Evolutionary conservation across 1,140 invertebrate species (phyloP).

Genomic region (Trialeurodes vaporariorum): DNA sequence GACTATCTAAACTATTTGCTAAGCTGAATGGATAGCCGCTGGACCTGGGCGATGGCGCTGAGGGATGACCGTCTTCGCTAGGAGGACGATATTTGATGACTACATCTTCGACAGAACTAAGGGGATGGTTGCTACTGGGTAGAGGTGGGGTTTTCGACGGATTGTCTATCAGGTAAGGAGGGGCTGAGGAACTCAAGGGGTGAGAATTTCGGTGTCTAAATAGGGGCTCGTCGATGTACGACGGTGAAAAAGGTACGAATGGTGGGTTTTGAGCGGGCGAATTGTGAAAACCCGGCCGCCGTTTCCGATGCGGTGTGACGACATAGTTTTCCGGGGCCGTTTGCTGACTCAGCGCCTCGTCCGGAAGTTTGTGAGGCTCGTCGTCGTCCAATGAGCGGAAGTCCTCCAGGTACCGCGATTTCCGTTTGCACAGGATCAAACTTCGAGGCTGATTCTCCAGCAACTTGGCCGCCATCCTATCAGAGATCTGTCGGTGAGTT

Average conservation of each 20-base stretch:
- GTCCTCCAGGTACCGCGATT: not conserved
- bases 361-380: constrained; percentile 33
- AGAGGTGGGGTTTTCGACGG: constrained; percentile 41
- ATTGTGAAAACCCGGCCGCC: constrained; percentile 71
- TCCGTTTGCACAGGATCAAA: not conserved
- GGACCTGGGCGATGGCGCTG: constrained; percentile 35
- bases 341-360: constrained; percentile 37
- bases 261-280: constrained; percentile 71
- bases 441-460: not conserved
- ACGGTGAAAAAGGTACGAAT: constrained; percentile 63
- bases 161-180: constrained; percentile 48
- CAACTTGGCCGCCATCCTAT: not conserved
- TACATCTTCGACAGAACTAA: constrained; percentile 18
- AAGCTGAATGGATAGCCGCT: constrained; percentile 25
- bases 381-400: constrained; percentile 15
- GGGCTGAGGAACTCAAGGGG: constrained; percentile 52
- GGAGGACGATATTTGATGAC: constrained; percentile 51
- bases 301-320: constrained; percentile 68
- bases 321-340: constrained; percentile 47
- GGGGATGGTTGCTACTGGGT: constrained; percentile 23
- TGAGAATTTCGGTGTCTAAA: constrained; percentile 35
- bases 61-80: constrained; percentile 45
- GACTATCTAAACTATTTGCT: constrained; percentile 30
- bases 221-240: constrained; percentile 49
- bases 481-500: not conserved